A percentile compares a stretch with the other conserved stretches of the same genome.
phyloP scores from a whole-genome alignment of 2,888 invertebrate species.

The Lycophotia porphyrea region DNA sequence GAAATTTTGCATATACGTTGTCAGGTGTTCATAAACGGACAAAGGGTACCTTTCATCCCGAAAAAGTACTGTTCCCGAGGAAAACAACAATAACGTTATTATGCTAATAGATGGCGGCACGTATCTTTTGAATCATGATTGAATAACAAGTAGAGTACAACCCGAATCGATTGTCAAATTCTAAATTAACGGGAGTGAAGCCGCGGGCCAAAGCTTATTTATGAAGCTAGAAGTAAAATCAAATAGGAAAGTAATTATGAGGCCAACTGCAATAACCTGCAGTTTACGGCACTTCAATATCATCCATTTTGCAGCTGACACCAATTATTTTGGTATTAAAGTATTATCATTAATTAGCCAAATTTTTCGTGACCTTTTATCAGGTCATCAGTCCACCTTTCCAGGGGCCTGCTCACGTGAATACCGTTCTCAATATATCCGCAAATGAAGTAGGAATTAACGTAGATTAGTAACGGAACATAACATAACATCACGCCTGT shows the following conservation, averaged over 20 bases:
- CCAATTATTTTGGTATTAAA: slow-evolving; percentile 1
- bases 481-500: not conserved
- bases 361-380: not conserved
- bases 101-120: too few relatives aligned
- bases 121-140: too few relatives aligned
- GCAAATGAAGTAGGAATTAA: not conserved
- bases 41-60: too few relatives aligned
- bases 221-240: not conserved
- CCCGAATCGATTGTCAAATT: too few relatives aligned
- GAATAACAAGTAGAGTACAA: too few relatives aligned
- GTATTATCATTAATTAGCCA: slow-evolving; percentile 12
- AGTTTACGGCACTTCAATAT: not conserved
- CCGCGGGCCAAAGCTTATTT: too few relatives aligned
- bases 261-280: not conserved
- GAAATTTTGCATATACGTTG: too few relatives aligned
- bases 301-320: not conserved
- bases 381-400: not conserved
- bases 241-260: not conserved
- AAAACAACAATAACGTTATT: too few relatives aligned
- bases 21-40: too few relatives aligned
- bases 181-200: too few relatives aligned
- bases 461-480: not conserved
- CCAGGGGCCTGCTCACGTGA: not conserved
- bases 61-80: too few relatives aligned
- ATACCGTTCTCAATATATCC: not conserved